Evolutionary conservation across 2,797 vertebrate species (phyloP).

Genomic region (Fundulus diaphanus): DNA sequence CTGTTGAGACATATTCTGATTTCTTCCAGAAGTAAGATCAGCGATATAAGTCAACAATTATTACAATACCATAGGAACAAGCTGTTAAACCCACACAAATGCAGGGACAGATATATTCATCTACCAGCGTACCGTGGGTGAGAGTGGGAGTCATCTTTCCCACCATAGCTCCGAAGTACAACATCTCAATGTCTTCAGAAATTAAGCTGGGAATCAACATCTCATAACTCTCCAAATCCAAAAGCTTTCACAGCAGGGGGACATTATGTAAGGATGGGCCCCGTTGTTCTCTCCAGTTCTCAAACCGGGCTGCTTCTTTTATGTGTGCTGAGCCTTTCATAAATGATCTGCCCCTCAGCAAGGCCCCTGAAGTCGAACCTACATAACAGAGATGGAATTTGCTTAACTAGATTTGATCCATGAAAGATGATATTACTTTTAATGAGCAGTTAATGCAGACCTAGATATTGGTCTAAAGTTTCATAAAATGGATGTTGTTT

Average conservation of each 20-base stretch:
- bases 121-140: neutral
- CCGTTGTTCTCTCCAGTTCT: slow-evolving; percentile 23
- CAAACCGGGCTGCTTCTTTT: slow-evolving; percentile 26
- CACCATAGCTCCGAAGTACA: slow-evolving; percentile 34
- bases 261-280: slow-evolving; percentile 23
- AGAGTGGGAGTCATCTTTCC: slow-evolving; percentile 40
- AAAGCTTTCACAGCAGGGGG: slow-evolving; percentile 34
- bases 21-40: neutral
- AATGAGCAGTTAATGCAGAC: slow-evolving; percentile 45
- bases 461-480: slow-evolving; percentile 31
- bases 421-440: slow-evolving; percentile 46
- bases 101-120: neutral
- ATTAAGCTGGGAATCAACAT: slow-evolving; percentile 37
- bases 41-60: neutral
- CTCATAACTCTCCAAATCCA: slow-evolving; percentile 51
- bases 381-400: slow-evolving; percentile 24
- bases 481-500: slow-evolving; percentile 21
- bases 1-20: neutral
- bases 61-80: neutral
- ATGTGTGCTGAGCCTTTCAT: slow-evolving; percentile 17
- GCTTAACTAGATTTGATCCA: slow-evolving; percentile 43
- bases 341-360: slow-evolving; percentile 24
- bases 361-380: neutral
- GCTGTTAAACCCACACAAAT: neutral
- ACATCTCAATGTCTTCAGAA: slow-evolving; percentile 30